phyloP scores from a whole-genome alignment of 2,888 invertebrate genomes.

The Tryphoninae sp. region DNA sequence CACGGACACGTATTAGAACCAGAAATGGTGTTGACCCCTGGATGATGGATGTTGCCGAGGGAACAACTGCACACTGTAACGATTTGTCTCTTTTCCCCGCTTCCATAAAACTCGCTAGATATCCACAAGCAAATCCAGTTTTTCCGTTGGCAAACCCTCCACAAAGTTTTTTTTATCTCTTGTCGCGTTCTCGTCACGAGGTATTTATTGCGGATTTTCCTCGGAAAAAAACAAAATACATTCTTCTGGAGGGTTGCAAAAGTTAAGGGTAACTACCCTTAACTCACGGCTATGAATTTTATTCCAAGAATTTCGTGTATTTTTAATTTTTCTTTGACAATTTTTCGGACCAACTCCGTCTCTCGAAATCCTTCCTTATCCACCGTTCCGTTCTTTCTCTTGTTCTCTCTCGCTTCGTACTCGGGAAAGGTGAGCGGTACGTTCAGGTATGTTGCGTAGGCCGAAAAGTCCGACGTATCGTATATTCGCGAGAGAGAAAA shows the following conservation, averaged over 20 bases:
- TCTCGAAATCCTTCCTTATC: neutral
- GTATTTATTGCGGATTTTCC: neutral
- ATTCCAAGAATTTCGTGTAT: no score
- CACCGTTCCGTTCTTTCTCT: neutral
- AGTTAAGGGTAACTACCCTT: neutral
- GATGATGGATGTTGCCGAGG: neutral
- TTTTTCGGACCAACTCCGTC: no score
- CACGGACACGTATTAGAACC: neutral
- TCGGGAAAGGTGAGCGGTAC: neutral
- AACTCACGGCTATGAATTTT: no score
- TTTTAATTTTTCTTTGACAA: no score
- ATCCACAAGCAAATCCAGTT: neutral
- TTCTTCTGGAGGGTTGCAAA: neutral
- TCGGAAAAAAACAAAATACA: neutral
- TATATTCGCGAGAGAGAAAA: neutral
- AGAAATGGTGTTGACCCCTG: neutral
- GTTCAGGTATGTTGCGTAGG: slow-evolving; percentile 25
- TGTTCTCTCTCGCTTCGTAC: neutral
- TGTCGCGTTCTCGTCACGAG: neutral
- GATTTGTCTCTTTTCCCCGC: neutral
- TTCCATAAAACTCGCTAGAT: neutral
- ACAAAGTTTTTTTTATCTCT: neutral
- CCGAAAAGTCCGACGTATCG: slow-evolving; percentile 16
- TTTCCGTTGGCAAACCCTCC: neutral
- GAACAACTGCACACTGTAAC: neutral